These are phyloP conservation scores for Drosophila pseudotalamancana DNA, from an alignment of 2,888 invertebrate species.

Conservation along the genomic window DNA sequence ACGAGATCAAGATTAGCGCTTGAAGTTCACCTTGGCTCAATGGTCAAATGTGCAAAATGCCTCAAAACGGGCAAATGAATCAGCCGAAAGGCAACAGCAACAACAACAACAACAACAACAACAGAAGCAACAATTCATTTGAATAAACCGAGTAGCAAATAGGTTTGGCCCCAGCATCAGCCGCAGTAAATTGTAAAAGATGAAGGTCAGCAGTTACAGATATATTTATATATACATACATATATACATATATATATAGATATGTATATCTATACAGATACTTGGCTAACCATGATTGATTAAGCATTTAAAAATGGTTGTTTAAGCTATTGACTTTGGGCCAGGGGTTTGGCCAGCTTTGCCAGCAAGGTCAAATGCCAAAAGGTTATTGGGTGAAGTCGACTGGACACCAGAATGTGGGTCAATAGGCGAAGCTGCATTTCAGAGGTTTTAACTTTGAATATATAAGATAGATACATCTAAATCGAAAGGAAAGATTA, in stretches of 20 bases:
- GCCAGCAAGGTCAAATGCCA: constrained; percentile 41
- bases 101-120: constrained; percentile 26
- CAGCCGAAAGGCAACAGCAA: constrained; percentile 55
- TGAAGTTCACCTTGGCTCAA: constrained; percentile 79
- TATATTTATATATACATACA: constrained; percentile 43
- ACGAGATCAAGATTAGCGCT: constrained; percentile 76
- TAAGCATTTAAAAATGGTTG: constrained; percentile 61
- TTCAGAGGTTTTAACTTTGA: too few species aligned
- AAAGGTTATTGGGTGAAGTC: constrained; percentile 28
- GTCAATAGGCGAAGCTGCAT: constrained; percentile 25
- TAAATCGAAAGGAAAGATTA: too few species aligned
- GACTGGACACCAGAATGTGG: constrained; percentile 20
- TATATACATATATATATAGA: constrained; percentile 5
- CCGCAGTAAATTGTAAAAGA: constrained; percentile 63
- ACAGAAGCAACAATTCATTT: constrained; percentile 54
- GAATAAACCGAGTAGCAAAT: constrained; percentile 50
- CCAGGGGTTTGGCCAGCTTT: constrained; percentile 48
- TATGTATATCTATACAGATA: constrained; percentile 45
- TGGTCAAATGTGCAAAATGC: constrained; percentile 78
- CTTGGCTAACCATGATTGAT: constrained; percentile 61
- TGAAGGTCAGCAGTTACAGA: constrained; percentile 75
- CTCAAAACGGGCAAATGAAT: constrained; percentile 59
- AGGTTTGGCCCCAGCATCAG: constrained; percentile 65
- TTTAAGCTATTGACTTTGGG: constrained; percentile 58
- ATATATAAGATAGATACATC: too few species aligned